Evolutionary conservation across 1,140 invertebrate species (phyloP).

Genomic region (Tetramorium simillimum): DNA sequence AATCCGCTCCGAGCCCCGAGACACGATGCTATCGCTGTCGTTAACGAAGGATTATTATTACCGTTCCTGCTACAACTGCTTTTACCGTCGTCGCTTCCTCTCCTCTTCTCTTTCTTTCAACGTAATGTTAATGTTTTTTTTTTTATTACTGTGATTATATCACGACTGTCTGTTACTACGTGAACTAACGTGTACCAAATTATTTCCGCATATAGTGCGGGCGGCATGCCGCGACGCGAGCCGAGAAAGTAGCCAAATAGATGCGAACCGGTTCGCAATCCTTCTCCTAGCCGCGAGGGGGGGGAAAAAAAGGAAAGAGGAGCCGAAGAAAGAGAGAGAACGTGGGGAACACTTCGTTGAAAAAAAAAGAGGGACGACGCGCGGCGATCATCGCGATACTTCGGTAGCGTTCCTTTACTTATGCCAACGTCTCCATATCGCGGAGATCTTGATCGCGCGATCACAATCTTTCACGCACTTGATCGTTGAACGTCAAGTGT

Average conservation of each 20-base stretch:
- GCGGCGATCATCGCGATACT: neutral
- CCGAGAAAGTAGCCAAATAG: slow-evolving; percentile 55
- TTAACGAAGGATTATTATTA: neutral
- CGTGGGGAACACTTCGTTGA: neutral
- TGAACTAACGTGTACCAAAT: slow-evolving; percentile 31
- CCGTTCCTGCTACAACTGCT: neutral
- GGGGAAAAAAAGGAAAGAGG: neutral
- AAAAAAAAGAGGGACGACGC: neutral
- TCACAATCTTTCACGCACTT: slow-evolving; percentile 1
- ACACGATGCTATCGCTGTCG: too few species aligned
- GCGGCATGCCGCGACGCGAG: slow-evolving; percentile 4
- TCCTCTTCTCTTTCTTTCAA: neutral
- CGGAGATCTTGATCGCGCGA: slow-evolving; percentile 7
- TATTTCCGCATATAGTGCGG: slow-evolving; percentile 46
- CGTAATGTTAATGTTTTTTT: neutral
- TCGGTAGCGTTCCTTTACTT: neutral
- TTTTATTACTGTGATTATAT: neutral
- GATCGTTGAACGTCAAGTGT: slow-evolving; percentile 25
- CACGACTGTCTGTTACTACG: neutral
- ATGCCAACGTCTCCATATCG: neutral
- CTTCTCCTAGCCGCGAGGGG: neutral
- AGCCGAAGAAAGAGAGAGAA: neutral
- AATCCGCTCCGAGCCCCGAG: neutral
- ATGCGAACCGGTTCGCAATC: slow-evolving; percentile 31
- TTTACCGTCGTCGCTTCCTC: neutral